phyloP scores from a whole-genome alignment of 1,140 invertebrate genomes.

The Macrobrachium nipponense region DNA sequence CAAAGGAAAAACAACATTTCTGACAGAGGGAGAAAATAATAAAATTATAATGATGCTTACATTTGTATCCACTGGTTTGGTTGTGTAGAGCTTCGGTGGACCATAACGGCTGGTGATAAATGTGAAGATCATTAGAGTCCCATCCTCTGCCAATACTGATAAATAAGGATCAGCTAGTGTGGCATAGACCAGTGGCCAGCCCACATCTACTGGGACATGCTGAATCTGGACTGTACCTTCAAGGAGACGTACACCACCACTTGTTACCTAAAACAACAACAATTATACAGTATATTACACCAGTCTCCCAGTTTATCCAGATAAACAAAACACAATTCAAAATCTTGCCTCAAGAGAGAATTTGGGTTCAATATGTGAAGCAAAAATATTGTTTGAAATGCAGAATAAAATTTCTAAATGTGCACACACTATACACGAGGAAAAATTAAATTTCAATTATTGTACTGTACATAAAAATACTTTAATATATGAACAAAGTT shows the following conservation, averaged over 20 bases:
- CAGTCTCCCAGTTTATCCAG: too few relatives aligned
- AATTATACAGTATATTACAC: not conserved
- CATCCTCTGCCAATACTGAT: conserved; percentile 84
- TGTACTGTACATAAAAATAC: too few relatives aligned
- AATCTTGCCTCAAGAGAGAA: too few relatives aligned
- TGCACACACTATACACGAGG: too few relatives aligned
- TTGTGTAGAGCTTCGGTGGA: conserved; percentile 60
- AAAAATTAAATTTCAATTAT: too few relatives aligned
- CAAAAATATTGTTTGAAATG: too few relatives aligned
- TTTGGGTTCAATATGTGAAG: too few relatives aligned
- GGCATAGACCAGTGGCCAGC: conserved; percentile 86
- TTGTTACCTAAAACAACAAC: conserved; percentile 72
- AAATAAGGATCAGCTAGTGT: conserved; percentile 92
- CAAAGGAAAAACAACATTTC: too few relatives aligned
- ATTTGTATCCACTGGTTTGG: conserved; percentile 71
- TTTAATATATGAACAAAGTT: too few relatives aligned
- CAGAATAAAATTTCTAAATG: too few relatives aligned
- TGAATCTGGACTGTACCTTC: conserved; percentile 83
- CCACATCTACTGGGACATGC: conserved; percentile 87
- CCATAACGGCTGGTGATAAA: conserved; percentile 74
- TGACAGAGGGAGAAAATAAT: too few relatives aligned
- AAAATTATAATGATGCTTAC: conserved; percentile 52
- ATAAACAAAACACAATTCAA: too few relatives aligned
- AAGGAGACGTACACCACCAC: conserved; percentile 83
- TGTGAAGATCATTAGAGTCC: conserved; percentile 86